Evolutionary conservation across 2,888 invertebrate genomes (phyloP), one percentile per base, ranked within the genome.

Genomic region (Fragum sueziense): DNA sequence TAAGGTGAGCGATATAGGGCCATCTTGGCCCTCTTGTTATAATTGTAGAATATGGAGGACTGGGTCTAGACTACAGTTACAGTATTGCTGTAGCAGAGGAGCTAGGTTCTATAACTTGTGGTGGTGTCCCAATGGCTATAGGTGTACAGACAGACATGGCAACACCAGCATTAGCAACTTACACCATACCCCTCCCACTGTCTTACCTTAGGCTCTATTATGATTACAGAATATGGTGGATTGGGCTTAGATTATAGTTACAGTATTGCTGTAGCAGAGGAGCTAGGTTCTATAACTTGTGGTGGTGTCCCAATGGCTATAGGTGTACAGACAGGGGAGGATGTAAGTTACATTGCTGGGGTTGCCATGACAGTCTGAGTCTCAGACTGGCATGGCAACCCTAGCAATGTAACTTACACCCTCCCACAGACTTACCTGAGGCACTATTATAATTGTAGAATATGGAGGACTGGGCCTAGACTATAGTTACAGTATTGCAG

Each of bases 111-210:
- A 93, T 95, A 67, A 92, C 93, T 79, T 94, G 94, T 91, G 94
- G 94, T 4, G 94, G 93, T 2, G 90, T 95, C 68, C 94, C 94
- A 22, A 94, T 94, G 94, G 70, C 94, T 0, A 90, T 93, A 31
- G 92, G 93, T 7, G 94, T 94, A 7, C 95, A 95, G 89, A 94
- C 94, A 6, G 94, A 95, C 84, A 94, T 95, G 94, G 92, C 94
- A 4, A 94, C 94, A 27, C 95, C 95, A 27, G 94, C 95, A 17
- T 89, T 95, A 22, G 92, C 94, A 47, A 92, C 90, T 92, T 93
- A 85, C 47, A 9, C 7, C n/a, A n/a, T n/a, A n/a, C n/a, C n/a
- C n/a, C n/a, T n/a, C n/a, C n/a, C n/a, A n/a, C n/a, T n/a, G n/a
- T n/a, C n/a, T n/a, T n/a, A n/a, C n/a, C n/a, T n/a, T n/a, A n/a